Conservation (phyloP, 2,113 vertebrate species). For the Ceratotherium simum region DNA sequence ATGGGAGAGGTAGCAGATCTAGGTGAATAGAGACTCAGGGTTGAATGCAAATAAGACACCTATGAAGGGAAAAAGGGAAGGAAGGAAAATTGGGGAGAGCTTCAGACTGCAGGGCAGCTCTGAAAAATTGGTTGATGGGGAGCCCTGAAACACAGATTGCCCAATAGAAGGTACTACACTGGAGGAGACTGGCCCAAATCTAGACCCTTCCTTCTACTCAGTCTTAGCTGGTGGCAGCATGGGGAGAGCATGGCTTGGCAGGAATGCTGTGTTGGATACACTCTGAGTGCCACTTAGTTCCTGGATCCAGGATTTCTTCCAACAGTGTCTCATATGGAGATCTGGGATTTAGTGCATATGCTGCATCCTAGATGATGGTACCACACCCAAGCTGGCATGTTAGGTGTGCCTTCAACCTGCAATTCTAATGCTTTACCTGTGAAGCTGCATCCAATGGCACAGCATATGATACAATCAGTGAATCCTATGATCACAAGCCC, state of each 20-base stretch:
- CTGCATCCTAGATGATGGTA: fast-evolving
- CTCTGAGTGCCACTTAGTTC: not conserved
- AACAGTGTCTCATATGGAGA: not conserved
- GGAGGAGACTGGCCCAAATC: not conserved
- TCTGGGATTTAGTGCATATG: not conserved
- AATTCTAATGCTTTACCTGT: not conserved
- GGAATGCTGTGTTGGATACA: not conserved
- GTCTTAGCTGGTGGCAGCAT: not conserved
- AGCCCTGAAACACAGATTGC: not conserved
- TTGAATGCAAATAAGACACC: not conserved
- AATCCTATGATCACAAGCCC: not conserved
- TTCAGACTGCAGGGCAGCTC: not conserved
- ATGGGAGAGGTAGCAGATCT: not conserved
- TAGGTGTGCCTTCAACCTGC: not conserved
- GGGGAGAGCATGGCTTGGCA: not conserved
- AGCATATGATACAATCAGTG: not conserved
- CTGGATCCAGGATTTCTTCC: not conserved
- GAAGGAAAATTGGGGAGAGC: not conserved
- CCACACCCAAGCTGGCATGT: too few relatives aligned
- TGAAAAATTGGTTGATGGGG: not conserved
- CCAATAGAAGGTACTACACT: too few relatives aligned
- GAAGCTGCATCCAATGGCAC: too few relatives aligned
- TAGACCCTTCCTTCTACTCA: not conserved
- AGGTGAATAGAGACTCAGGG: not conserved
- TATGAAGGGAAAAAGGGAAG: not conserved